Evolutionary conservation across 2,113 vertebrate genomes (phyloP).

Genomic region (Centropus bengalensis): DNA sequence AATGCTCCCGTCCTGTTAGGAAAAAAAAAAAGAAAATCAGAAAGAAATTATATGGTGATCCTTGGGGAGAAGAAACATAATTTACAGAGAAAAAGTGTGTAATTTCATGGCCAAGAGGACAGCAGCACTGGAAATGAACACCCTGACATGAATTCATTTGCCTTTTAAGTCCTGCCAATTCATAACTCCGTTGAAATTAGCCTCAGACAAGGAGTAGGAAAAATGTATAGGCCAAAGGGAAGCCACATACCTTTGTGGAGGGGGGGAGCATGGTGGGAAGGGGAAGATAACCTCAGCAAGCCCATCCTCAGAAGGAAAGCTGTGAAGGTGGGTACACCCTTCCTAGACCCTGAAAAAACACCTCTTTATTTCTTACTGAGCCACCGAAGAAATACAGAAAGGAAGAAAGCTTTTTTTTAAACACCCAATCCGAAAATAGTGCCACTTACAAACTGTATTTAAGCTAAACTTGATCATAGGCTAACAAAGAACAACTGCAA

Average conservation of each 20-base stretch:
- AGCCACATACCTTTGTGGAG: background rate
- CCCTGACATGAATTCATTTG: constrained; percentile 48
- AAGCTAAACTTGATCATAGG: background rate
- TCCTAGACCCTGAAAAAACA: background rate
- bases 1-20: background rate
- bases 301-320: background rate
- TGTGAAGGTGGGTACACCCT: background rate
- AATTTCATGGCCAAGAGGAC: constrained; percentile 49
- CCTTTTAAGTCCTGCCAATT: constrained; percentile 64
- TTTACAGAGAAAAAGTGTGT: constrained; percentile 61
- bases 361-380: background rate
- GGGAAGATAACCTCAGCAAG: fast-evolving
- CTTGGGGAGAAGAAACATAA: constrained; percentile 25
- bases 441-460: background rate
- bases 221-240: background rate
- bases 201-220: background rate
- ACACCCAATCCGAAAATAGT: background rate
- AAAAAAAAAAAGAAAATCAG: background rate
- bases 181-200: constrained; percentile 16
- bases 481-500: background rate
- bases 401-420: background rate
- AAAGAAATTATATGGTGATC: constrained; percentile 50
- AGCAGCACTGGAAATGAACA: constrained; percentile 62
- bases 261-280: fast-evolving
- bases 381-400: background rate